Conservation (phyloP, 2,113 vertebrate species). For the Platysteira castanea region DNA sequence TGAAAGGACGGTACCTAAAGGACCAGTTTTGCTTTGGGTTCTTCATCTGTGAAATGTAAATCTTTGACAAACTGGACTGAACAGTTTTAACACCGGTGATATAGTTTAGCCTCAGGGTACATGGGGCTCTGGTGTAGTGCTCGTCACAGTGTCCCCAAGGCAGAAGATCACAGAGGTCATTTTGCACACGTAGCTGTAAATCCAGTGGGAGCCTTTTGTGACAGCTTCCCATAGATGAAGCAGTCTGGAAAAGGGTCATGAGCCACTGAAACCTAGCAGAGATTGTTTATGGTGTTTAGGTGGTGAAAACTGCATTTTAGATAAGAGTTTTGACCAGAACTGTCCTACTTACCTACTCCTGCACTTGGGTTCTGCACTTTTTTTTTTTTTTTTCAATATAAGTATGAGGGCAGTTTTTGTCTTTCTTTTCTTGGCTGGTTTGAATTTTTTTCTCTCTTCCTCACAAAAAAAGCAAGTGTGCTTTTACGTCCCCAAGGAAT, state of each 20-base stretch:
- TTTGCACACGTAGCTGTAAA: neutral
- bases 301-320: neutral
- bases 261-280: neutral
- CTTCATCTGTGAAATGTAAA: neutral
- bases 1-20: neutral
- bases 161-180: neutral
- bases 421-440: neutral
- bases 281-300: neutral
- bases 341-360: neutral
- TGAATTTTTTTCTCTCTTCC: rapidly evolving
- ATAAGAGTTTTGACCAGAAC: neutral
- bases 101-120: neutral
- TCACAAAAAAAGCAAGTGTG: neutral
- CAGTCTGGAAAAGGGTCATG: neutral
- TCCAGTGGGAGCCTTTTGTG: neutral
- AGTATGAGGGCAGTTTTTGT: neutral
- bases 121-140: neutral
- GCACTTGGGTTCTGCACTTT: neutral
- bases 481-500: neutral
- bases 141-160: neutral
- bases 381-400: neutral
- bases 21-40: neutral
- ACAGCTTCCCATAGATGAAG: neutral
- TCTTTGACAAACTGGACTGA: neutral
- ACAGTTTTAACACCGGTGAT: neutral